These are phyloP conservation scores for Ctenoplectra terminalis DNA, from an alignment of 1,140 invertebrate species.

Conservation along the genomic window DNA sequence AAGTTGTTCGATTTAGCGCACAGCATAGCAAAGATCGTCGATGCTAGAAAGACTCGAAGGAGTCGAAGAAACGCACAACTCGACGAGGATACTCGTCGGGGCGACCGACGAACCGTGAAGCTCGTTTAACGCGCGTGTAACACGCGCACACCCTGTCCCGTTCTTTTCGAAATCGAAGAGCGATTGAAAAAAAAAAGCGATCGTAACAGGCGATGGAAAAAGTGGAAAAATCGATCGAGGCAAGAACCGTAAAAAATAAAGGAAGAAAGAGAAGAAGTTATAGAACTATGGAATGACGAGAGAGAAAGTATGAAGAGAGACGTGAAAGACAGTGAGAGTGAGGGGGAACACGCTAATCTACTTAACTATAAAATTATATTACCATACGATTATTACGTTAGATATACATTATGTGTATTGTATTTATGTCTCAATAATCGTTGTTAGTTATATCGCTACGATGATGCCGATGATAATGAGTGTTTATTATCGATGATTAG, in stretches of 20 bases:
- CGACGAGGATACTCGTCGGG: slow-evolving; percentile 5
- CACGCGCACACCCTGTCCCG: slow-evolving; percentile 17
- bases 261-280: background rate
- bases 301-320: slow-evolving; percentile 12
- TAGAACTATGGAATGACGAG: background rate
- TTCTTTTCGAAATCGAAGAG: background rate
- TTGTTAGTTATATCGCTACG: slow-evolving; percentile 79
- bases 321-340: slow-evolving; percentile 15
- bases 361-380: slow-evolving; percentile 77
- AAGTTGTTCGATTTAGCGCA: slow-evolving; percentile 36
- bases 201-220: background rate
- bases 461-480: slow-evolving; percentile 64
- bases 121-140: background rate
- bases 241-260: slow-evolving; percentile 18
- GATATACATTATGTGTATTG: slow-evolving; percentile 79
- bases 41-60: background rate
- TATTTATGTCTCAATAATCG: slow-evolving; percentile 81
- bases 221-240: background rate
- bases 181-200: background rate
- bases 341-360: slow-evolving; percentile 75
- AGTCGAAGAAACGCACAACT: slow-evolving; percentile 23
- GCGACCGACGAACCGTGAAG: background rate
- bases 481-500: slow-evolving; percentile 43
- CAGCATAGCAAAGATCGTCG: slow-evolving; percentile 4
- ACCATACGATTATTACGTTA: slow-evolving; percentile 78